phyloP scores from a whole-genome alignment of 2,113 vertebrate species.

The Hassar affinis region DNA sequence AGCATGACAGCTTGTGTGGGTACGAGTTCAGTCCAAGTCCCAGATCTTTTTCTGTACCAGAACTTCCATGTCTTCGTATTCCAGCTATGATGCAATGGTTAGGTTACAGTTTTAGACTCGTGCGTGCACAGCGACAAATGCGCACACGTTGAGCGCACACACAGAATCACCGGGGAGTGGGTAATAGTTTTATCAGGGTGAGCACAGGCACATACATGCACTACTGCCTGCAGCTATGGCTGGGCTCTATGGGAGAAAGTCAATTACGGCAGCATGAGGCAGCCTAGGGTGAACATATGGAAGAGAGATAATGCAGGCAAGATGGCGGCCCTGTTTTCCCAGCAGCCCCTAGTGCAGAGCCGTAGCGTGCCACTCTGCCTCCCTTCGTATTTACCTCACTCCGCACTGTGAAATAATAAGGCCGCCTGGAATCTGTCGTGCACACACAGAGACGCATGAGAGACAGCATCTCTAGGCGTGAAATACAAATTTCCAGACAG shows the following conservation, averaged over 20 bases:
- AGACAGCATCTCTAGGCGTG: constrained; percentile 16
- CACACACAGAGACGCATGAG: constrained; percentile 23
- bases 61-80: constrained; percentile 40
- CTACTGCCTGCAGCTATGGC: constrained; percentile 58
- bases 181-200: constrained; percentile 61
- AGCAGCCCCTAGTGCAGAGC: constrained; percentile 42
- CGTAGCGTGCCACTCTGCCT: constrained; percentile 35
- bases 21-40: constrained; percentile 43
- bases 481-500: constrained; percentile 10
- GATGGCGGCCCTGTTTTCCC: constrained; percentile 50
- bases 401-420: constrained; percentile 44
- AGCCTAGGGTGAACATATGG: constrained; percentile 59
- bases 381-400: constrained; percentile 50
- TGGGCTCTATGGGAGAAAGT: constrained; percentile 60
- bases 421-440: constrained; percentile 40
- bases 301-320: constrained; percentile 56
- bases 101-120: constrained; percentile 38
- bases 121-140: constrained; percentile 21
- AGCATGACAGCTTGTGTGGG: constrained; percentile 27
- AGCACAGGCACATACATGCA: constrained; percentile 52
- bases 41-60: constrained; percentile 40
- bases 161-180: constrained; percentile 49
- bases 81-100: constrained; percentile 41
- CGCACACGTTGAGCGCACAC: constrained; percentile 25
- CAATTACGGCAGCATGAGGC: constrained; percentile 56